These are phyloP conservation scores for Phrynocephalus guinanensis DNA, from an alignment of 2,797 vertebrate species.

Conservation along the genomic window DNA sequence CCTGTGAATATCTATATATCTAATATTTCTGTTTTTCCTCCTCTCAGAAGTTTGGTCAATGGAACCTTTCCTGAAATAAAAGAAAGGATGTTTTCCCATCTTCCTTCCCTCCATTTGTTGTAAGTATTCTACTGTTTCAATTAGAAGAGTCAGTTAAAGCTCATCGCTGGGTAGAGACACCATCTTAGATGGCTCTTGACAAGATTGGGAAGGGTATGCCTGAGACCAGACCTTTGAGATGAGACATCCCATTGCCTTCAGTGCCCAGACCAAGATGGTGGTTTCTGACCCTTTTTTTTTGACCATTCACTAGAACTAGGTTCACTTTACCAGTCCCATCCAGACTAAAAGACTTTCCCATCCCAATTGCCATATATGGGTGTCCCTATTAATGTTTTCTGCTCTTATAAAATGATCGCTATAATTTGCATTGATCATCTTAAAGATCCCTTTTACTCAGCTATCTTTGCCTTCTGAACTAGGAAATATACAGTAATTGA, in stretches of 20 bases:
- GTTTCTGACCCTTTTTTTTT: no score
- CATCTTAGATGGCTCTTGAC: not conserved
- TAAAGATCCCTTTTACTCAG: conserved; percentile 11
- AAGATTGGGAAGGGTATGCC: not conserved
- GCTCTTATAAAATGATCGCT: not conserved
- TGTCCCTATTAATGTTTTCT: not conserved
- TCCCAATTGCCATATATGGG: not conserved
- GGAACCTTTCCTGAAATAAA: conserved; percentile 95
- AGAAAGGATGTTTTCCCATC: conserved; percentile 96
- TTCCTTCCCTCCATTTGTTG: conserved; percentile 95
- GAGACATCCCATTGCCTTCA: not conserved
- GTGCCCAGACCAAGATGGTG: not conserved
- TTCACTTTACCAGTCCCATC: not conserved
- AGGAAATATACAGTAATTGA: no score
- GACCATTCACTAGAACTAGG: not conserved
- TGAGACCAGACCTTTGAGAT: not conserved
- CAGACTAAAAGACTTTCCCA: not conserved
- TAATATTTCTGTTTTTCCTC: conserved; percentile 17
- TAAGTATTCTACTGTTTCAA: conserved; percentile 80
- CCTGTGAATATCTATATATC: conserved; percentile 3
- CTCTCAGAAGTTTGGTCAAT: conserved; percentile 94
- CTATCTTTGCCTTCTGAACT: conserved; percentile 47
- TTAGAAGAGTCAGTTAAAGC: no score
- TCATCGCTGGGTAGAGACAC: accelerated
- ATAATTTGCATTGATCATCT: conserved; percentile 33